Percentiles rank a stretch among this genome's conserved stretches.
These are phyloP conservation scores for Eunapius fragilis DNA, from an alignment of 37 sponge, comb jelly and placozoan genomes.

Conservation along the genomic window DNA sequence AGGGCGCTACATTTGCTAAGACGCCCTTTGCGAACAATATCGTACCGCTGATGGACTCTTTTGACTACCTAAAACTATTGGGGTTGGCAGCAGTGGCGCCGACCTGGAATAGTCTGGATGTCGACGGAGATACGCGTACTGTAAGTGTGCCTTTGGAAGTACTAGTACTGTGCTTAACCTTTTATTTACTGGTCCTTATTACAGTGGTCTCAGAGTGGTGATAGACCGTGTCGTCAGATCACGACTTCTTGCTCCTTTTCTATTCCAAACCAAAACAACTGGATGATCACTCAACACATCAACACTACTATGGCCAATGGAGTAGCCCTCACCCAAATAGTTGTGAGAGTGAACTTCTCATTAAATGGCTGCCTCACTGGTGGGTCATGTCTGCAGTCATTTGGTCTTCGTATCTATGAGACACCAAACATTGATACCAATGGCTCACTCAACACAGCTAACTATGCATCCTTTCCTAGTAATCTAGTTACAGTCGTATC, in stretches of 20 bases:
- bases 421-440: slow-evolving; percentile 8
- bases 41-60: neutral
- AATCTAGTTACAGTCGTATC: neutral
- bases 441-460: slow-evolving; percentile 1
- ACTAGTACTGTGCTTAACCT: neutral
- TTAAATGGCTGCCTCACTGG: neutral
- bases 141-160: neutral
- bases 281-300: slow-evolving; percentile 50
- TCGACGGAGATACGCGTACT: neutral
- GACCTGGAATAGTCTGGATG: neutral
- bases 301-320: slow-evolving; percentile 20
- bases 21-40: neutral
- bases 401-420: neutral
- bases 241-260: slow-evolving; percentile 4
- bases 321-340: slow-evolving; percentile 16
- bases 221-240: neutral
- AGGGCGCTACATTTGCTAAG: neutral
- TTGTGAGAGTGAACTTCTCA: slow-evolving; percentile 4
- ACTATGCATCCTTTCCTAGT: neutral
- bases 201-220: slow-evolving; percentile 19
- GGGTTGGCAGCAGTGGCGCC: neutral
- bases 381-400: slow-evolving; percentile 3
- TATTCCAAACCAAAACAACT: slow-evolving; percentile 21
- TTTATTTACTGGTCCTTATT: no score
- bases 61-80: neutral